Conservation (phyloP, 2,113 vertebrate species). For the Prionailurus viverrinus region DNA sequence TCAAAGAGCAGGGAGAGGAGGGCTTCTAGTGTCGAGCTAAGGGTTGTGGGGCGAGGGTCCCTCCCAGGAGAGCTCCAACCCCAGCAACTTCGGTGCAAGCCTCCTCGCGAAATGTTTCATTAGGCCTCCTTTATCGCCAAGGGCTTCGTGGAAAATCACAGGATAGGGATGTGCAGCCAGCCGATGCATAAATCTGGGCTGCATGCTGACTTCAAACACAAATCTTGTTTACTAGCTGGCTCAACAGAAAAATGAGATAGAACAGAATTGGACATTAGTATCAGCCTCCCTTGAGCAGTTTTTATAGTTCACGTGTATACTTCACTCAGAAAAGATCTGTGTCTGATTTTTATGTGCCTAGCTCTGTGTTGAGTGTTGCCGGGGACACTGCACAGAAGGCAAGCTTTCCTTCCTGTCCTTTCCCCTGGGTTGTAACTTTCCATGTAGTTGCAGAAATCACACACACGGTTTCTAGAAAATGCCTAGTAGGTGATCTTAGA, state of each 20-base stretch:
- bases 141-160: neutral
- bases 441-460: constrained; percentile 16
- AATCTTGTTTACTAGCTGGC: neutral
- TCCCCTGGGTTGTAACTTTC: neutral
- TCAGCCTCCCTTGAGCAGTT: neutral
- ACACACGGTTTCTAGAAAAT: neutral
- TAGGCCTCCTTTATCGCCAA: constrained; percentile 1
- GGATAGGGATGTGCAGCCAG: neutral
- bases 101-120: neutral
- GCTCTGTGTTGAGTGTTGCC: neutral
- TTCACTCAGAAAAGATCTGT: neutral
- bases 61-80: neutral
- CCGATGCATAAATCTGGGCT: neutral
- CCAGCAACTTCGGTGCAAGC: neutral
- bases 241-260: constrained; percentile 26
- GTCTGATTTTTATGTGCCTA: neutral
- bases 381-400: neutral
- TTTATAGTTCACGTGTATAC: neutral
- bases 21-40: neutral
- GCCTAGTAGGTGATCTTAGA: neutral
- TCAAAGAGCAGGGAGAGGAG: neutral
- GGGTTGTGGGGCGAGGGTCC: neutral
- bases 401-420: neutral
- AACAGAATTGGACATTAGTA: neutral
- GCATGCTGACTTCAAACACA: constrained; percentile 7